Evolutionary conservation across 2,797 vertebrate species (phyloP).

Genomic region (Lacerta bilineata): DNA sequence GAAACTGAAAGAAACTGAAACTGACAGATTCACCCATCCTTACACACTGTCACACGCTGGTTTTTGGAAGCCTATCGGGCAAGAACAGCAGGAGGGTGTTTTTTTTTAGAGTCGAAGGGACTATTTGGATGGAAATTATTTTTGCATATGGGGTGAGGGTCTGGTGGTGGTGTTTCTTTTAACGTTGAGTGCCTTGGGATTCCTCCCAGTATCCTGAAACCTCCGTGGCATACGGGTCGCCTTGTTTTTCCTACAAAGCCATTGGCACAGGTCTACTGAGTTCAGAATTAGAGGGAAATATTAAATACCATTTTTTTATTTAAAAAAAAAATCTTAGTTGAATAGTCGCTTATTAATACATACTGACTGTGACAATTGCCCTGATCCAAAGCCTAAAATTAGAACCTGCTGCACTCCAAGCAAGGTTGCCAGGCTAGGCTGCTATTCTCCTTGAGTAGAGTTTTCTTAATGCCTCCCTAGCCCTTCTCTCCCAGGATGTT

Average conservation of each 20-base stretch:
- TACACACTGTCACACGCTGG: no score
- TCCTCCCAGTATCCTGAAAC: not conserved
- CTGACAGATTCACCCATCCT: no score
- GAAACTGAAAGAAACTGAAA: no score
- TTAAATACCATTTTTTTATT: not conserved
- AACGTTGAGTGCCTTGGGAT: not conserved
- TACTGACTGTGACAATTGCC: slow-evolving; percentile 42
- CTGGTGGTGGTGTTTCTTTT: not conserved
- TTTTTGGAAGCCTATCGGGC: no score
- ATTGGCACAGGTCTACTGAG: not conserved
- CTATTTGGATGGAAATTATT: no score
- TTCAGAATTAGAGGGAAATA: not conserved
- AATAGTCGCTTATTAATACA: slow-evolving; percentile 12
- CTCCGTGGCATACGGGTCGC: not conserved
- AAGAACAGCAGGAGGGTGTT: no score
- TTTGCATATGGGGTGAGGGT: no score
- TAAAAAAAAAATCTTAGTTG: slow-evolving; percentile 18
- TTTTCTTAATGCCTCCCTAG: slow-evolving; percentile 25
- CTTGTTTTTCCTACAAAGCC: not conserved
- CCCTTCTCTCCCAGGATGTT: slow-evolving; percentile 42
- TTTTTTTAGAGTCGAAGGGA: no score
- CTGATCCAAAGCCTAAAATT: slow-evolving; percentile 52
- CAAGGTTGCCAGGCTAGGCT: slow-evolving; percentile 34
- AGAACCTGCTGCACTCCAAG: slow-evolving; percentile 41
- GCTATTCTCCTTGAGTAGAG: slow-evolving; percentile 30